A percentile compares a stretch with the other conserved stretches of the same genome.
Conservation (phyloP, 2,113 vertebrate species). For the Chroicocephalus ridibundus region DNA sequence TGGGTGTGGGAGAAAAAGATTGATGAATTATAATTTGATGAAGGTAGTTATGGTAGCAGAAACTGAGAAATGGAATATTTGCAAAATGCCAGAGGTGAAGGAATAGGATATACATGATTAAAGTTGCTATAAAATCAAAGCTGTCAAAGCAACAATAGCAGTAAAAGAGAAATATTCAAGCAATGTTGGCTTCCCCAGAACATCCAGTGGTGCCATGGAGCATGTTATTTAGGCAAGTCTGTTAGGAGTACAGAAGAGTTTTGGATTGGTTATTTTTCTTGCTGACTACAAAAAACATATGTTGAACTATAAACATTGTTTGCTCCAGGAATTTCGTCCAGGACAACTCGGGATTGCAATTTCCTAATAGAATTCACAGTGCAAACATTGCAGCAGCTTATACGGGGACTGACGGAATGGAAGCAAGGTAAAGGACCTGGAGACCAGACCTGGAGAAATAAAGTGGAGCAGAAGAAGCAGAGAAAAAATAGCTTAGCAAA, state of each 20-base stretch:
- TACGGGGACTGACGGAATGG: neutral
- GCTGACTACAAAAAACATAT: conserved; percentile 51
- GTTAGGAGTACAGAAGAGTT: conserved; percentile 22
- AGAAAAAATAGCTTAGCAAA: neutral
- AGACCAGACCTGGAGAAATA: neutral
- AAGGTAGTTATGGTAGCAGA: conserved; percentile 68
- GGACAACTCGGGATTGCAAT: conserved; percentile 17
- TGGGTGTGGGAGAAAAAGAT: conserved; percentile 18
- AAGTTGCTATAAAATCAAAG: conserved; percentile 76
- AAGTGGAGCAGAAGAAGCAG: neutral
- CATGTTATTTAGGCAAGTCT: conserved; percentile 56
- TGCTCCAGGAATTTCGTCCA: conserved; percentile 59
- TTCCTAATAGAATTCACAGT: conserved; percentile 33
- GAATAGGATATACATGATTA: conserved; percentile 76
- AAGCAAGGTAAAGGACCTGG: neutral
- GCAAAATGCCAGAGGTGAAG: conserved; percentile 79
- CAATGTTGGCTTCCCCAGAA: conserved; percentile 46
- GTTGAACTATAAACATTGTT: conserved; percentile 57
- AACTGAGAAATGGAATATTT: conserved; percentile 72
- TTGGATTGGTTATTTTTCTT: conserved; percentile 44
- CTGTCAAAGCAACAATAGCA: conserved; percentile 74
- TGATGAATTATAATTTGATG: conserved; percentile 71
- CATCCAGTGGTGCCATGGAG: conserved; percentile 59
- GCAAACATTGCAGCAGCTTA: neutral
- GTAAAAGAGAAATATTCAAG: conserved; percentile 74